Evolutionary conservation across 2,113 vertebrate species (phyloP), one percentile per base, ranked within the genome.

Genomic region (Megaceryle maxima): DNA sequence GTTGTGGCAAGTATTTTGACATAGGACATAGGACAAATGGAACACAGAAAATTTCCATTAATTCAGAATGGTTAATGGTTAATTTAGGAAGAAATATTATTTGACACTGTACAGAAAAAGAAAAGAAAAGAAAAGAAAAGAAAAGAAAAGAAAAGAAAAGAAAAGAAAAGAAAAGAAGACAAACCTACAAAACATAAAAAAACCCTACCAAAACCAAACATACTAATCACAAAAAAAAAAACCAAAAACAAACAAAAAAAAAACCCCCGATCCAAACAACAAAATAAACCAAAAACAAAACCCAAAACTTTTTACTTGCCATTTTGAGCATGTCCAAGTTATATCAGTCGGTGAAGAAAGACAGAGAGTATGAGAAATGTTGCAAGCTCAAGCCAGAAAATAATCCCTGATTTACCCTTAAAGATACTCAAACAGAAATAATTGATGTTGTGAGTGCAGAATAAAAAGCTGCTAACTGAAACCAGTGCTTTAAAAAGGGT

Each of bases 371-470:
- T 3, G 14, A 90, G 60, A 46, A 82, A 33, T 29, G 29, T 20
- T 75, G 20, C 5, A 59, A 70, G 33, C 19, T 69, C 50, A 35
- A 68, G 79, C 0, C 20, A 60, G n/a, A 53, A 84, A 51, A 83
- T 20, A 78, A 85, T 13, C 9, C 17, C 48, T 88, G 14, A 50
- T 68, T 92, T 80, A 24, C 13, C 21, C 10, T 63, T 68, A 68
- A 83, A 50, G 35, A 25, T 12, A 31, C 24, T 62, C 29, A n/a
- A 53, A 68, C 22, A 35, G 26, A 29, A 73, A 66, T 66, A 74
- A 43, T 2, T 35, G 5, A 12, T 1, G 1, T 33, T 4, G 29
- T 0, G 1, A 69, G 16, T 53, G 33, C 35, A 73, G 64, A 55
- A 48, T 20, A 41, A 19, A 37, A 51, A 76, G 20, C 17, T 91